phyloP scores from a whole-genome alignment of 2,888 invertebrate species.

The Atethmia centrago region DNA sequence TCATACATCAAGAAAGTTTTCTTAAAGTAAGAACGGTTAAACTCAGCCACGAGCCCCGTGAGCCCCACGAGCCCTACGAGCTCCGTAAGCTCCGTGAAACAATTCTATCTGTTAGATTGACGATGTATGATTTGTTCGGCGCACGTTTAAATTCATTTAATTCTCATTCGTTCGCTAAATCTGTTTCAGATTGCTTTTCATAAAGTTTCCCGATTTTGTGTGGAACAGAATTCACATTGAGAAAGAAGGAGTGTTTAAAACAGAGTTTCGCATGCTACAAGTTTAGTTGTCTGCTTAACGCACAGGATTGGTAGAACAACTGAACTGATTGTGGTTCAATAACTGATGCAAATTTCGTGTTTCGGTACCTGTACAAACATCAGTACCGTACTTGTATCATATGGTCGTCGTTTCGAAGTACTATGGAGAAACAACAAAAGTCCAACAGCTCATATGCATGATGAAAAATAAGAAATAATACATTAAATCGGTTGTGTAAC shows the following conservation, averaged over 20 bases:
- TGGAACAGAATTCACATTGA: background rate
- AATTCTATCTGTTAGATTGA: background rate
- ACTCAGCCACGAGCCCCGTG: background rate
- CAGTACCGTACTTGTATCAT: background rate
- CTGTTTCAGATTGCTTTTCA: constrained; percentile 34
- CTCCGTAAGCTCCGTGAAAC: constrained; percentile 1
- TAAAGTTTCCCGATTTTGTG: constrained; percentile 16
- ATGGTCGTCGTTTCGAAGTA: background rate
- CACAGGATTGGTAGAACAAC: background rate
- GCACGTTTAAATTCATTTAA: constrained; percentile 25
- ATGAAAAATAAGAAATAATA: background rate
- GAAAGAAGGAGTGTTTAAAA: constrained; percentile 5
- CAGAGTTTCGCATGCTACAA: background rate
- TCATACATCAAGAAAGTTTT: constrained; percentile 50
- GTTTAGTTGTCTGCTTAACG: constrained; percentile 7
- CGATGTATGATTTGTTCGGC: constrained; percentile 1
- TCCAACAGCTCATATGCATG: background rate
- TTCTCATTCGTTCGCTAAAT: constrained; percentile 29
- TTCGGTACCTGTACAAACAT: background rate
- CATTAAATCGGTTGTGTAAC: background rate
- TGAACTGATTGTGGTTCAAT: too few relatives aligned
- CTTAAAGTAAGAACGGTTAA: constrained; percentile 8
- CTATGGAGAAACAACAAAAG: background rate
- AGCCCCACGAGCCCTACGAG: background rate
- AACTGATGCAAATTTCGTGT: background rate